These are phyloP conservation scores for Crotalus horridus DNA, from an alignment of 2,113 vertebrate species.

Conservation along the genomic window DNA sequence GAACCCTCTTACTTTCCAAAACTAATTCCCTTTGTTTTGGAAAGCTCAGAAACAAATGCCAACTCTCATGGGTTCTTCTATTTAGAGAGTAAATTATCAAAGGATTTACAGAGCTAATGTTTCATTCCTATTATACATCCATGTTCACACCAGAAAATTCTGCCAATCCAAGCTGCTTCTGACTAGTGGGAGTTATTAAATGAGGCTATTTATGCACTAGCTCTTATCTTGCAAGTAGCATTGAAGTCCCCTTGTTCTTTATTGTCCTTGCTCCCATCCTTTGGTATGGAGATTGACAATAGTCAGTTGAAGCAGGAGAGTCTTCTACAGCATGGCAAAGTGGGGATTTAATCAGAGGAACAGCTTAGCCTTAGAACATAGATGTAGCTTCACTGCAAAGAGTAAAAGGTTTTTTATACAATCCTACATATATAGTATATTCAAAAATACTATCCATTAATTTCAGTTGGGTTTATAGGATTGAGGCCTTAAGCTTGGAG, in stretches of 20 bases:
- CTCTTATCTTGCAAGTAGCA: fast-evolving
- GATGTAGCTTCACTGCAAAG: not conserved
- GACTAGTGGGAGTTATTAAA: not conserved
- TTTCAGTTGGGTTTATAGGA: not conserved
- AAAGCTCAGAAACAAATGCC: constrained; percentile 39
- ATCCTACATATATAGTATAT: not conserved
- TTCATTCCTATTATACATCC: constrained; percentile 50
- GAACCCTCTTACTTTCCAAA: constrained; percentile 26
- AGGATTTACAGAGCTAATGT: constrained; percentile 51
- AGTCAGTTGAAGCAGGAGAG: not conserved
- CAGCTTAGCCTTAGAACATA: not conserved
- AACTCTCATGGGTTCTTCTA: constrained; percentile 31
- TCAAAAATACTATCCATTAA: not conserved
- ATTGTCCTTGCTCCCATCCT: not conserved
- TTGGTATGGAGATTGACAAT: not conserved
- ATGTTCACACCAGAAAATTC: constrained; percentile 23
- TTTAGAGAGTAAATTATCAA: constrained; percentile 48
- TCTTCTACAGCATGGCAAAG: not conserved
- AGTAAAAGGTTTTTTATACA: not conserved
- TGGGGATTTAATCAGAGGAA: not conserved
- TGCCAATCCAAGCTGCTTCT: constrained; percentile 3
- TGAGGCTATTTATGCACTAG: not conserved
- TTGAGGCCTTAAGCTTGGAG: not conserved
- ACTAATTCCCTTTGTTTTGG: constrained; percentile 54
- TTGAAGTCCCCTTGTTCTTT: not conserved